phyloP scores from a whole-genome alignment of 2,113 vertebrate genomes.

The Entelurus aequoreus region DNA sequence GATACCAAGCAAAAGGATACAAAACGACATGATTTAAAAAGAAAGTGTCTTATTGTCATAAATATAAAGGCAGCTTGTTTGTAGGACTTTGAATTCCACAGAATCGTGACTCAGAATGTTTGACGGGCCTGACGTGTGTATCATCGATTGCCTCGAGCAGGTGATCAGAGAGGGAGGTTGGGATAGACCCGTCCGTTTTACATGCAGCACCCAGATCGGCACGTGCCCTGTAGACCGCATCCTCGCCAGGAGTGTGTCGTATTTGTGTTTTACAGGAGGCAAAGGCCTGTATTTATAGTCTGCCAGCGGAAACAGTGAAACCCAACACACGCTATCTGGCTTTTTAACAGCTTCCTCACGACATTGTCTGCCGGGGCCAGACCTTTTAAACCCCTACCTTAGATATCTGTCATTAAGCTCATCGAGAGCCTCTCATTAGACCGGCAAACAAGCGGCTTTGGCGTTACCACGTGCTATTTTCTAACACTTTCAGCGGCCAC shows the following conservation, averaged over 20 bases:
- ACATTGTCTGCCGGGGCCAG: conserved; percentile 66
- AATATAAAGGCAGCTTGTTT: too few relatives aligned
- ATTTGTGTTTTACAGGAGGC: conserved; percentile 59
- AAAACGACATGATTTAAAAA: too few relatives aligned
- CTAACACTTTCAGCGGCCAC: conserved; percentile 61
- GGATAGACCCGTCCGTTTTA: too few relatives aligned
- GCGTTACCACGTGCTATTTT: conserved; percentile 57
- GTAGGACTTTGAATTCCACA: too few relatives aligned
- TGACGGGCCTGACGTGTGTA: too few relatives aligned
- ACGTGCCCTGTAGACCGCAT: conserved; percentile 40
- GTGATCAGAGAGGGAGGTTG: too few relatives aligned
- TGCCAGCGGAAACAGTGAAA: conserved; percentile 66
- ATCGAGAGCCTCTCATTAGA: conserved; percentile 67
- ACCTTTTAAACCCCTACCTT: conserved; percentile 64
- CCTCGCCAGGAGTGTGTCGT: conserved; percentile 39
- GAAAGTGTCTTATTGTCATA: too few relatives aligned
- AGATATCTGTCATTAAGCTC: conserved; percentile 72
- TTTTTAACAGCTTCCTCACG: conserved; percentile 69
- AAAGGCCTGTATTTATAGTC: conserved; percentile 70
- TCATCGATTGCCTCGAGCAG: too few relatives aligned
- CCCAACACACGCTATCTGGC: conserved; percentile 61
- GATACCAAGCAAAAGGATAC: too few relatives aligned
- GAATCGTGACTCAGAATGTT: too few relatives aligned
- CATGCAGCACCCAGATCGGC: conserved; percentile 11
- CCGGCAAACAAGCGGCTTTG: conserved; percentile 45